These are phyloP conservation scores for Ericerus pela DNA, from an alignment of 1,140 invertebrate genomes.

Conservation along the genomic window DNA sequence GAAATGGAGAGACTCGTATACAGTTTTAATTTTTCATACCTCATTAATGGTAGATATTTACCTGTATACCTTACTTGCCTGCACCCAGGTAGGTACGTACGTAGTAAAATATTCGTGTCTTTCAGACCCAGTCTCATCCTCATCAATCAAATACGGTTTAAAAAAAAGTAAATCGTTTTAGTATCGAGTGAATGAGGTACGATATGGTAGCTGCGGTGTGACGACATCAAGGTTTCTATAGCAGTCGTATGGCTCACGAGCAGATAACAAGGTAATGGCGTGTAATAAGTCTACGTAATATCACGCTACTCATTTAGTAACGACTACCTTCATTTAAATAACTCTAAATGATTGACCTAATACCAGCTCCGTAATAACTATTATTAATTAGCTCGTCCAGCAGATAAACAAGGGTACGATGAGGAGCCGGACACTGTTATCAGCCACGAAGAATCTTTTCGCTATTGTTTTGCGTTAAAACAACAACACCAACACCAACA, in stretches of 20 bases:
- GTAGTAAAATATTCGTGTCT: too few relatives aligned
- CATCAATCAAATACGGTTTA: too few relatives aligned
- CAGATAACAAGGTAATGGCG: conserved; percentile 6
- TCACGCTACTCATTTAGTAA: neutral
- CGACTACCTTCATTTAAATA: conserved; percentile 9
- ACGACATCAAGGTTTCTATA: conserved; percentile 6
- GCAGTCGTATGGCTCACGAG: neutral
- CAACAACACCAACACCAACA: too few relatives aligned
- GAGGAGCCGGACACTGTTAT: conserved; percentile 1
- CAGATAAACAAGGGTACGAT: conserved; percentile 10
- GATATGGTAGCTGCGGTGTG: too few relatives aligned
- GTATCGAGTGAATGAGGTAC: too few relatives aligned
- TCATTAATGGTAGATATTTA: too few relatives aligned
- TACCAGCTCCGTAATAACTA: conserved; percentile 5
- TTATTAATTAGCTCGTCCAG: conserved; percentile 6
- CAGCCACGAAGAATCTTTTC: conserved; percentile 4
- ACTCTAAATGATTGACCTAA: conserved; percentile 11
- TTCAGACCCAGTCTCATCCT: too few relatives aligned
- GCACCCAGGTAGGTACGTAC: too few relatives aligned
- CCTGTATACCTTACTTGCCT: too few relatives aligned
- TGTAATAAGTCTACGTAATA: conserved; percentile 7
- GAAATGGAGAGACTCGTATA: too few relatives aligned
- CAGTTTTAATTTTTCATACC: too few relatives aligned
- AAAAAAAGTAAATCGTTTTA: too few relatives aligned
- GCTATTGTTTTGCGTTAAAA: conserved; percentile 5